A percentile compares a stretch with the other conserved stretches of the same genome.
These are phyloP conservation scores for Acrobasis suavella DNA, from an alignment of 2,888 invertebrate species.

Conservation along the genomic window DNA sequence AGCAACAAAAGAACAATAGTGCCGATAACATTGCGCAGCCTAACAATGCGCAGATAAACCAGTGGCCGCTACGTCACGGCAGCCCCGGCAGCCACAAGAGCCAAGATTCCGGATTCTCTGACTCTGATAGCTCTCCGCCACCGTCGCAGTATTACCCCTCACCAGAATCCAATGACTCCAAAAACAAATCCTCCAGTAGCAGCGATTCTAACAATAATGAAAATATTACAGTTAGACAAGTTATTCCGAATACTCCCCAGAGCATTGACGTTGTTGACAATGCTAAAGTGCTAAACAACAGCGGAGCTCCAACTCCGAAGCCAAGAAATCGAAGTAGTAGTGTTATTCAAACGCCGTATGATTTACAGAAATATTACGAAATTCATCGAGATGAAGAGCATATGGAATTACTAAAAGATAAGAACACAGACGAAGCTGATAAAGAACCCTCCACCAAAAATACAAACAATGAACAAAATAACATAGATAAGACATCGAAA, in stretches of 20 bases:
- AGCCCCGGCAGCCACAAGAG: slow-evolving; percentile 86
- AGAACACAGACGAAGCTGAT: slow-evolving; percentile 45
- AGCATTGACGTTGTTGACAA: slow-evolving; percentile 62
- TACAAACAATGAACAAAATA: slow-evolving; percentile 53
- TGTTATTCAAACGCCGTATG: slow-evolving; percentile 78
- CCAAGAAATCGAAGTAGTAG: slow-evolving; percentile 74
- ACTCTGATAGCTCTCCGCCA: slow-evolving; percentile 86
- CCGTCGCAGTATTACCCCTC: slow-evolving; percentile 69
- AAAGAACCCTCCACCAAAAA: slow-evolving; percentile 63
- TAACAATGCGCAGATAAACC: slow-evolving; percentile 60
- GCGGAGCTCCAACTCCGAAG: slow-evolving; percentile 61
- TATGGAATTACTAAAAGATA: slow-evolving; percentile 68
- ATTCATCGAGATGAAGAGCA: slow-evolving; percentile 75
- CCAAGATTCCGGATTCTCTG: slow-evolving; percentile 91
- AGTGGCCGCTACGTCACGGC: slow-evolving; percentile 76
- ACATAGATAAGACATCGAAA: slow-evolving; percentile 51
- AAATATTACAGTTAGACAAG: slow-evolving; percentile 73
- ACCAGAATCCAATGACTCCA: slow-evolving; percentile 56
- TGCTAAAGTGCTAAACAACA: slow-evolving; percentile 45
- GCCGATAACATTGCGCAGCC: slow-evolving; percentile 63
- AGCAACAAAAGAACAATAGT: slow-evolving; percentile 64
- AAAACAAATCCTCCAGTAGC: slow-evolving; percentile 67
- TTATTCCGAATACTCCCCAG: slow-evolving; percentile 64
- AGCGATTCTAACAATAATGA: slow-evolving; percentile 76
- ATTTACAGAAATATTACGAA: slow-evolving; percentile 77